Evolutionary conservation across 2,888 invertebrate genomes (phyloP), one percentile per base, ranked within the genome.

Genomic region (Idaea biselata): DNA sequence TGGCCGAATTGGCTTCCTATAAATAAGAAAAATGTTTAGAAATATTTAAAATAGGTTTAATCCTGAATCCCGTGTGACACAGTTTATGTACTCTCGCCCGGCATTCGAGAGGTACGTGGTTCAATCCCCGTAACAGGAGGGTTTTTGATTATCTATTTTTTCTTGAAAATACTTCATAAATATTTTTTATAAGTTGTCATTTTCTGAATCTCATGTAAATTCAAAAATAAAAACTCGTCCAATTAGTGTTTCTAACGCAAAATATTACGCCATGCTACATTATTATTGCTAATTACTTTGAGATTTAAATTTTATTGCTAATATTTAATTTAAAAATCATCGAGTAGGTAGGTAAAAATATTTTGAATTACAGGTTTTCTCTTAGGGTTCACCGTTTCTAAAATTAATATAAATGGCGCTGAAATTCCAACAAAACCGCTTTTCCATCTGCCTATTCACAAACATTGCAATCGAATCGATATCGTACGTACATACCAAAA

Each of bases 1-100:
- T 76, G 74, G 11, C 70, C 71, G 58, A 72, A 74, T 64, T 80
- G 77, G 25, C 67, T 60, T 31, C 71, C 75, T 61, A 62, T 59
- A 44, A 64, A 59, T 25, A 68, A 68, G 69, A 33, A 67, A 56
- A 55, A 18, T 18, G 17, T 18, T 54, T n/a, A 54, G 6, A 60
- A n/a, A n/a, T n/a, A n/a, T n/a, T n/a, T n/a, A n/a, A n/a, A n/a
- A n/a, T n/a, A n/a, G n/a, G n/a, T n/a, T n/a, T n/a, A n/a, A n/a
- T n/a, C n/a, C n/a, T n/a, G n/a, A n/a, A n/a, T n/a, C n/a, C n/a
- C n/a, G n/a, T n/a, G n/a, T 59, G 57, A 18, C 18, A 5, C 32
- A 14, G 5, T 16, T 6, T 5, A 25, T 3, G 25, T 25, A 5
- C 1, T 1, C 25, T 5, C 5, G 25, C 25, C 25, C 25, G n/a